phyloP scores from a whole-genome alignment of 2,888 invertebrate genomes.

The Acronicta psi region DNA sequence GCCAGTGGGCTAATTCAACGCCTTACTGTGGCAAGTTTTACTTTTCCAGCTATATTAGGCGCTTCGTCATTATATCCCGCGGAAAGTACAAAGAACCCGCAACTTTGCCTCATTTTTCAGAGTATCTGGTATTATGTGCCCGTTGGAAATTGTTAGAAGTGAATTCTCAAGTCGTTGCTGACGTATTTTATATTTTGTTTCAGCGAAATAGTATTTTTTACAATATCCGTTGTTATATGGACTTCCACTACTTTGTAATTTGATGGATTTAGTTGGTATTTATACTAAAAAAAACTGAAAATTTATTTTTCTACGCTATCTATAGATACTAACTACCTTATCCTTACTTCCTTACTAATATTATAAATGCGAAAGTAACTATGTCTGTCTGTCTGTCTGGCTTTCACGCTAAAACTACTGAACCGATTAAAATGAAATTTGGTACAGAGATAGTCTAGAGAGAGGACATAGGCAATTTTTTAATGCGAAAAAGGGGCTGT shows the following conservation, averaged over 20 bases:
- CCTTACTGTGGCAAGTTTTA: constrained; percentile 53
- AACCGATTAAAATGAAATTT: too few relatives aligned
- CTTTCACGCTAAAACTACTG: too few relatives aligned
- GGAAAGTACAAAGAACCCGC: constrained; percentile 29
- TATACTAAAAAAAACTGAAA: too few relatives aligned
- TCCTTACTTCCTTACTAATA: too few relatives aligned
- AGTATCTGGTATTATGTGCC: constrained; percentile 36
- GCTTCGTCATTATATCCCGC: constrained; percentile 46
- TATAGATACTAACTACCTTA: too few relatives aligned
- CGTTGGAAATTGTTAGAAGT: constrained; percentile 38
- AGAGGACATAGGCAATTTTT: too few relatives aligned
- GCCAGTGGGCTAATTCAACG: constrained; percentile 67
- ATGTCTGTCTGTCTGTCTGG: too few relatives aligned
- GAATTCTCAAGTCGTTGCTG: constrained; percentile 28
- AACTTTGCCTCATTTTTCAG: constrained; percentile 42
- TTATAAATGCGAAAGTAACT: too few relatives aligned
- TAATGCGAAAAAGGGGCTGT: too few relatives aligned
- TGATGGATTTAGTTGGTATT: too few relatives aligned
- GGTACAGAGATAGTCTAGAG: too few relatives aligned
- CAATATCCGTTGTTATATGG: constrained; percentile 25
- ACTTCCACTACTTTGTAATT: not conserved
- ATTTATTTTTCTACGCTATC: too few relatives aligned
- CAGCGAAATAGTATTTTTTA: constrained; percentile 13
- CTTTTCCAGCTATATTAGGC: constrained; percentile 53
- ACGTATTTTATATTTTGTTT: constrained; percentile 32